Evolutionary conservation across 2,797 vertebrate species (phyloP).

Genomic region (Semaprochilodus insignis): DNA sequence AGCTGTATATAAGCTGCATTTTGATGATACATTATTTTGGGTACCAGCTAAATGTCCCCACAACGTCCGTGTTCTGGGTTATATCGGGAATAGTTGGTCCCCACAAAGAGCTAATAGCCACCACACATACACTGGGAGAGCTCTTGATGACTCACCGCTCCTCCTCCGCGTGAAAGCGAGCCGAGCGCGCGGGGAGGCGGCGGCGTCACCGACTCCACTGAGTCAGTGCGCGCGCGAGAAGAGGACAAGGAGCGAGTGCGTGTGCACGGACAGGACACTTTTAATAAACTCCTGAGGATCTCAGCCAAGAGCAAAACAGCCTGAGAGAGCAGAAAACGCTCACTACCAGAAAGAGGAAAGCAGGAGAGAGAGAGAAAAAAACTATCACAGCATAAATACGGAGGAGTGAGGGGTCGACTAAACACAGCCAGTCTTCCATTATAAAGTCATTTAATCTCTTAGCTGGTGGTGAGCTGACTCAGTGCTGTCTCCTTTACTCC

Average conservation of each 20-base stretch:
- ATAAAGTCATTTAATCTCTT: not conserved
- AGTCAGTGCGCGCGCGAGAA: not conserved
- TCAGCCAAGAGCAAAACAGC: not conserved
- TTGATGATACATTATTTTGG: not conserved
- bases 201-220: not conserved
- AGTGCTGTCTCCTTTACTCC: not conserved
- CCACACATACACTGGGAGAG: constrained; percentile 19
- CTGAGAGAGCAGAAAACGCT: not conserved
- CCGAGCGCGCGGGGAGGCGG: not conserved
- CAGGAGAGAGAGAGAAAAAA: no score
- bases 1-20: no score
- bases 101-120: constrained; percentile 4
- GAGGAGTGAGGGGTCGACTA: not conserved
- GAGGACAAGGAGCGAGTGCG: no score
- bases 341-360: no score
- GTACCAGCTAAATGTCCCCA: not conserved
- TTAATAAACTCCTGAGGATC: not conserved
- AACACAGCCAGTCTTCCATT: not conserved
- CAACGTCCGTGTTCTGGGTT: not conserved
- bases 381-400: not conserved
- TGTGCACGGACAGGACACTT: no score
- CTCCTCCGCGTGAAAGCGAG: constrained; percentile 33
- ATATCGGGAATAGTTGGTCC: not conserved
- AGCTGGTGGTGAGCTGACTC: constrained; percentile 19
- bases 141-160: constrained; percentile 49